Percentiles rank a stretch among this genome's conserved stretches.
These are phyloP conservation scores for Hypotaenidia okinawae DNA, from an alignment of 2,797 vertebrate species.

Conservation along the genomic window DNA sequence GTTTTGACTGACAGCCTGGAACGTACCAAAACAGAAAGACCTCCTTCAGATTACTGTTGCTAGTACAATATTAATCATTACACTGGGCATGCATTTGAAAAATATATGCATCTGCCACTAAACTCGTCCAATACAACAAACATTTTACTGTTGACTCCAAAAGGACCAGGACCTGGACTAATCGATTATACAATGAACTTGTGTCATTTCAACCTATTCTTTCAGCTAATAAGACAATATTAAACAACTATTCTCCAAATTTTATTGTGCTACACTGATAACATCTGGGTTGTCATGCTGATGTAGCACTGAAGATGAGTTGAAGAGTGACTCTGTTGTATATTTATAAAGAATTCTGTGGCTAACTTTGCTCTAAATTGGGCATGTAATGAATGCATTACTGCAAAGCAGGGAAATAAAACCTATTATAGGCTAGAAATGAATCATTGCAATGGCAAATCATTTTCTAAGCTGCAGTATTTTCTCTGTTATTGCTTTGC, in stretches of 20 bases:
- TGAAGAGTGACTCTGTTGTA: constrained; percentile 37
- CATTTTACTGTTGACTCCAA: background rate
- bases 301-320: constrained; percentile 21
- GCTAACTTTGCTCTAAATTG: constrained; percentile 72
- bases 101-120: background rate
- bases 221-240: background rate
- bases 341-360: constrained; percentile 57
- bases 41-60: background rate
- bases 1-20: background rate
- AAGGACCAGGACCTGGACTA: background rate
- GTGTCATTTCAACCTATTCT: background rate
- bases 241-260: background rate
- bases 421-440: constrained; percentile 74
- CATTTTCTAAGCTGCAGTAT: constrained; percentile 66
- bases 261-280: background rate
- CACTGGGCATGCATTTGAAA: background rate
- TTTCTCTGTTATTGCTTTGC: constrained; percentile 72
- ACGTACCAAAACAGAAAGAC: background rate
- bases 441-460: constrained; percentile 70
- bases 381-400: constrained; percentile 76
- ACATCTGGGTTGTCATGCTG: background rate
- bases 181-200: background rate
- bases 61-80: background rate
- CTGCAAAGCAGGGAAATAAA: constrained; percentile 69
- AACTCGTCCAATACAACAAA: background rate